A percentile compares a stretch with the other conserved stretches of the same genome.
phyloP scores from a whole-genome alignment of 2,113 vertebrate species.

The Zosterops lateralis region DNA sequence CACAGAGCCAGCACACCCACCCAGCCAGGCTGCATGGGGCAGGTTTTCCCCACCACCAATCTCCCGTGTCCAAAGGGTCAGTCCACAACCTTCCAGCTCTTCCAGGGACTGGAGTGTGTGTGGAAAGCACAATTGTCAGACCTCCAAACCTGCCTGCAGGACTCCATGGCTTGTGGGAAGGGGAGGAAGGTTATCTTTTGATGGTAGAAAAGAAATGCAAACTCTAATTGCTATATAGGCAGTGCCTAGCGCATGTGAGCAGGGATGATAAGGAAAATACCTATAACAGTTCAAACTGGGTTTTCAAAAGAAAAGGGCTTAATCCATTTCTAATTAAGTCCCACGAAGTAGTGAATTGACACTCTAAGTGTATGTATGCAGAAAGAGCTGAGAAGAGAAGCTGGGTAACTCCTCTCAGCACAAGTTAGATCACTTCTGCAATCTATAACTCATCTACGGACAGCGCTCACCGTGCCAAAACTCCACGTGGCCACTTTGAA shows the following conservation, averaged over 20 bases:
- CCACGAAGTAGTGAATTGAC: background rate
- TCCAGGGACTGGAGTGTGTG: background rate
- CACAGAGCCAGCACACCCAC: background rate
- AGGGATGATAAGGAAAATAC: constrained; percentile 7
- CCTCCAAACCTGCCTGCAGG: background rate
- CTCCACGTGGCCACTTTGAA: constrained; percentile 16
- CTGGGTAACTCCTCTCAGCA: background rate
- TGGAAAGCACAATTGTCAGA: background rate
- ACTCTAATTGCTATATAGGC: background rate
- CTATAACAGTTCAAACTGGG: background rate
- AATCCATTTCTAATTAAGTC: constrained; percentile 24
- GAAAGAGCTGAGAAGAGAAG: background rate
- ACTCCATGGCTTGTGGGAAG: background rate
- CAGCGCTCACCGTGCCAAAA: background rate
- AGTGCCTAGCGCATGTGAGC: background rate
- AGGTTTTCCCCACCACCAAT: background rate
- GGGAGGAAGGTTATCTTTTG: background rate
- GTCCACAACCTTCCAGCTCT: background rate
- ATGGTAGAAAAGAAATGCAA: background rate
- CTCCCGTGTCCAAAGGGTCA: background rate
- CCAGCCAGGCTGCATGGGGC: background rate
- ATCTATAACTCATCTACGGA: background rate
- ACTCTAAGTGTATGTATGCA: background rate
- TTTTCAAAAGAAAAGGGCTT: background rate
- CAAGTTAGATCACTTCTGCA: background rate